Evolutionary conservation across 2,113 vertebrate species (phyloP).

Genomic region (Felis chaus): DNA sequence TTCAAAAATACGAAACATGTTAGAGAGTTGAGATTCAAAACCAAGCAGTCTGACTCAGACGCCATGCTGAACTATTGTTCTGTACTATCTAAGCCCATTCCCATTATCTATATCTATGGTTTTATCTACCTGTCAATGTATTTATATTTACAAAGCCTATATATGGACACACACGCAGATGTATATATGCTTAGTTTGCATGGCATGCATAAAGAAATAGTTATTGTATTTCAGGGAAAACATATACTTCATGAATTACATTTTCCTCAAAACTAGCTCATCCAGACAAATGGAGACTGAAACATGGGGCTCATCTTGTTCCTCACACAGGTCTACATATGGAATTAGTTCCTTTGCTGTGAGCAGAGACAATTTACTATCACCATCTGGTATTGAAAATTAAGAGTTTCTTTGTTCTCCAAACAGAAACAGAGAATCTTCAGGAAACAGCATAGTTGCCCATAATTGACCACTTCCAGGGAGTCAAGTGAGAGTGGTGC

Average conservation of each 20-base stretch:
- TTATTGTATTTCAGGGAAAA: background rate
- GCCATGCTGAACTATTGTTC: background rate
- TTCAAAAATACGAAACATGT: background rate
- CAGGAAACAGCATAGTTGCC: background rate
- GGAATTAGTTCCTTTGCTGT: background rate
- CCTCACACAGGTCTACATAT: background rate
- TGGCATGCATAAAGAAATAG: background rate
- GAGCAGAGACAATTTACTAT: background rate
- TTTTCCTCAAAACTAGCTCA: background rate
- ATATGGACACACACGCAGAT: background rate
- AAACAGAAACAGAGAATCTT: background rate
- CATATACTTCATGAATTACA: background rate
- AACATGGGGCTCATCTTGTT: background rate
- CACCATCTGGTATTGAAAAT: background rate
- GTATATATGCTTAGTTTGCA: background rate
- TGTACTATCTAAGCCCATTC: background rate
- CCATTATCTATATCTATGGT: background rate
- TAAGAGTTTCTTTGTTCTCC: background rate
- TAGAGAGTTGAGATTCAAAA: background rate
- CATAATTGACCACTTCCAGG: background rate
- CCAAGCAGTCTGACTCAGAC: background rate
- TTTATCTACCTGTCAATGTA: background rate
- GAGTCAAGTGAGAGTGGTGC: background rate
- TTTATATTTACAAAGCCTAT: background rate
- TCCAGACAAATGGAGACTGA: background rate